Evolutionary conservation across 2,113 vertebrate species (phyloP).

Genomic region (Myrmecophaga tridactyla): DNA sequence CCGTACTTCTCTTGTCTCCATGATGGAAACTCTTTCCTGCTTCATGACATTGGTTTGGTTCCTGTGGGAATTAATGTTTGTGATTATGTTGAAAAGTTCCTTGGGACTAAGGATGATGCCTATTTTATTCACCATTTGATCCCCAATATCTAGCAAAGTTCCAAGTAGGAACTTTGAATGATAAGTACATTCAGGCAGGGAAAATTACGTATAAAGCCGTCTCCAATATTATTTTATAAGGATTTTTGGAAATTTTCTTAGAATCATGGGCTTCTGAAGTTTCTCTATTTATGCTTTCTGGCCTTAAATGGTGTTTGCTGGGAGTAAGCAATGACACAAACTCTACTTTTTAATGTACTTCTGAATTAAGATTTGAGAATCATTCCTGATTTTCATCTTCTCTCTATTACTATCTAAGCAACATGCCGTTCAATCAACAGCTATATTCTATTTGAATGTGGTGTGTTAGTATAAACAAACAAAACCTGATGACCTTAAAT

Average conservation of each 20-base stretch:
- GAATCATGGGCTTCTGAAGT: background rate
- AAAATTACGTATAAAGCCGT: background rate
- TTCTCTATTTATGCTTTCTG: constrained; percentile 8
- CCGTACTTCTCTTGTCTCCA: background rate
- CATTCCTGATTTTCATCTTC: constrained; percentile 32
- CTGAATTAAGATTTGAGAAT: background rate
- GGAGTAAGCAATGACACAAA: background rate
- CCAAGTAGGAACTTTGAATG: too few relatives aligned
- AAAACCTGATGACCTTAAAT: background rate
- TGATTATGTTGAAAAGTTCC: background rate
- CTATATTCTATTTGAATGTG: background rate
- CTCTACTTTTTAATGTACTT: background rate
- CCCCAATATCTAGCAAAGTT: background rate
- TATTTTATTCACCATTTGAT: background rate
- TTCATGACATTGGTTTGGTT: background rate
- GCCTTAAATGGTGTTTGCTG: background rate
- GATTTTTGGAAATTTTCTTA: background rate
- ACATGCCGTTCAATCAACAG: background rate
- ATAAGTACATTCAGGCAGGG: background rate
- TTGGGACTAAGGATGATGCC: background rate
- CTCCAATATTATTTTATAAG: background rate
- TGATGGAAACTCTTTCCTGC: background rate
- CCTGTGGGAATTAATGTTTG: background rate
- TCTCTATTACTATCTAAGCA: background rate
- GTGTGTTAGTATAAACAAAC: background rate